Percentiles rank a stretch among this genome's conserved stretches.
These are phyloP conservation scores for Semnornis frantzii DNA, from an alignment of 2,113 vertebrate species.

Conservation along the genomic window DNA sequence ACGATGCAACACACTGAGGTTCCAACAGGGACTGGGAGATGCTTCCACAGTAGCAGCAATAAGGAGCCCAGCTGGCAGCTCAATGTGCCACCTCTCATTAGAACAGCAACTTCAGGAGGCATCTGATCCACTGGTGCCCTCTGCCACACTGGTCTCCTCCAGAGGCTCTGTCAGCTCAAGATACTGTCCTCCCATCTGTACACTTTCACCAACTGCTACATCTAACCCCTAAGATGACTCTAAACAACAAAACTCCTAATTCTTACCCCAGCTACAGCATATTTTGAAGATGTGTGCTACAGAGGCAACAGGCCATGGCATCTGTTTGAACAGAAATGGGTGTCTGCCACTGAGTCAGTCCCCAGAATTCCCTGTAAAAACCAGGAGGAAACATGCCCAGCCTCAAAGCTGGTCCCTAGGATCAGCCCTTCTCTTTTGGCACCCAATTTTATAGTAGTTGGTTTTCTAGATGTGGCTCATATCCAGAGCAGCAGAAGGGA, in stretches of 20 bases:
- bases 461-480: not conserved
- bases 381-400: not conserved
- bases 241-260: not conserved
- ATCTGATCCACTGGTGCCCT: not conserved
- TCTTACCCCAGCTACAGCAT: not conserved
- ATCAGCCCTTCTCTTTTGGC: not conserved
- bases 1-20: not conserved
- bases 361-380: not conserved
- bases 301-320: not conserved
- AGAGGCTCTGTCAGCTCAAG: not conserved
- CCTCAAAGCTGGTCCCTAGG: not conserved
- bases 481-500: constrained; percentile 7
- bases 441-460: not conserved
- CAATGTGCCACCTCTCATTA: not conserved
- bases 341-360: not conserved
- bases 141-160: not conserved
- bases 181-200: not conserved
- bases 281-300: not conserved
- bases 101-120: not conserved
- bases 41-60: not conserved
- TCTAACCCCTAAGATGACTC: not conserved
- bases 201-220: not conserved
- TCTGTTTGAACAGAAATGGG: not conserved
- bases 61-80: not conserved
- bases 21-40: not conserved